These are phyloP conservation scores for Trypoxylon attenuatum DNA, from an alignment of 2,888 invertebrate species.

Conservation along the genomic window DNA sequence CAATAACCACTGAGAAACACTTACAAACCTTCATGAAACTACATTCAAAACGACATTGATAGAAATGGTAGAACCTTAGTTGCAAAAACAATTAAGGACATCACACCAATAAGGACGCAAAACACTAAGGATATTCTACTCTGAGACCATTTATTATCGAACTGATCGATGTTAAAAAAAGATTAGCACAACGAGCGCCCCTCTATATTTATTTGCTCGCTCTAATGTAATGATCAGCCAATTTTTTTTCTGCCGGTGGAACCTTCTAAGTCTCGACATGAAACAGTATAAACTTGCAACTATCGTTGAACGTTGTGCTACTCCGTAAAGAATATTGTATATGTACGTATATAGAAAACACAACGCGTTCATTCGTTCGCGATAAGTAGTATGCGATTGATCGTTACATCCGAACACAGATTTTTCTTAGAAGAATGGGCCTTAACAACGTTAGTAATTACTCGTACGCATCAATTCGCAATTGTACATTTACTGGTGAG, in stretches of 20 bases:
- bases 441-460: conserved; percentile 9
- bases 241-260: too few relatives aligned
- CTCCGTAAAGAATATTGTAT: neutral
- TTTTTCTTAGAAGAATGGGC: conserved; percentile 1
- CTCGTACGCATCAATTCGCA: too few relatives aligned
- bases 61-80: conserved; percentile 54
- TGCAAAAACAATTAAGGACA: conserved; percentile 63
- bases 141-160: conserved; percentile 38
- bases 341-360: neutral
- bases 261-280: too few relatives aligned
- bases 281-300: too few relatives aligned
- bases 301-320: conserved; percentile 28
- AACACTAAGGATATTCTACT: conserved; percentile 69
- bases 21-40: conserved; percentile 65
- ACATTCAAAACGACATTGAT: conserved; percentile 71
- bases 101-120: conserved; percentile 69
- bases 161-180: conserved; percentile 25
- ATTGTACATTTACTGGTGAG: too few relatives aligned
- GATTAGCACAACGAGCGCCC: conserved; percentile 43
- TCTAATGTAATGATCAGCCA: too few relatives aligned
- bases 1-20: conserved; percentile 67
- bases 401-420: neutral
- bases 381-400: neutral
- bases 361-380: neutral
- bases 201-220: neutral